phyloP scores from a whole-genome alignment of 2,888 invertebrate genomes.

The Odontocolon sp. region DNA sequence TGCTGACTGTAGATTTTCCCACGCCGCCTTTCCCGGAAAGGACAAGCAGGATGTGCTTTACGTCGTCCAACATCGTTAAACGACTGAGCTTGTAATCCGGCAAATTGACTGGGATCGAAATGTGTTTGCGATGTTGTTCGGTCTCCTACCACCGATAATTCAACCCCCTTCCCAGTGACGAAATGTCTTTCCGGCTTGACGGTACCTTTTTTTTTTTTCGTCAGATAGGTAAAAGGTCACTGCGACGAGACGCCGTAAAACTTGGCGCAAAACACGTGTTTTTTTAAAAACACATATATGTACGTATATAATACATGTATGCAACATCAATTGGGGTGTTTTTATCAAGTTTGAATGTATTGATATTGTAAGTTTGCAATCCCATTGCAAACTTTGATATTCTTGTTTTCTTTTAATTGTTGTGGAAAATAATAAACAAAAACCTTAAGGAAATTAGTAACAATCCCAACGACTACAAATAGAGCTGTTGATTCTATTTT shows the following conservation, averaged over 20 bases:
- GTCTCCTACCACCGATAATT: too few species aligned
- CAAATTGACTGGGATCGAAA: too few species aligned
- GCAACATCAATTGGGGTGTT: not conserved
- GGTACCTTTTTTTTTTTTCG: too few species aligned
- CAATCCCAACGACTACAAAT: slow-evolving; percentile 8
- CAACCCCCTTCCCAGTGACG: too few species aligned
- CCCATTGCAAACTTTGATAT: not conserved
- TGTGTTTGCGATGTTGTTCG: too few species aligned
- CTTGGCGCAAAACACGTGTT: not conserved
- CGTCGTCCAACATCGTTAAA: slow-evolving; percentile 86
- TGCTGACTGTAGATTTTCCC: slow-evolving; percentile 98
- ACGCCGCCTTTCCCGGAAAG: slow-evolving; percentile 99
- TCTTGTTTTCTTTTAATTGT: not conserved
- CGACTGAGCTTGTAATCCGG: too few species aligned
- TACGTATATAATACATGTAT: too few species aligned
- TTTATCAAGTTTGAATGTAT: not conserved
- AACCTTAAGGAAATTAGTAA: slow-evolving; percentile 9
- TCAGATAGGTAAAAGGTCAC: too few species aligned
- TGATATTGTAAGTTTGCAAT: not conserved
- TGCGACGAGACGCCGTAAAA: too few species aligned
- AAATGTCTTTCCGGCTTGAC: too few species aligned
- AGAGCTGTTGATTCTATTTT: slow-evolving; percentile 31
- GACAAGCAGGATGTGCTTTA: slow-evolving; percentile 94
- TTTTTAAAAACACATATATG: not conserved
- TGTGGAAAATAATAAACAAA: not conserved